These are phyloP conservation scores for Astreopora myriophthalma DNA, from an alignment of 64 coral and sea anemone genomes.

Conservation along the genomic window DNA sequence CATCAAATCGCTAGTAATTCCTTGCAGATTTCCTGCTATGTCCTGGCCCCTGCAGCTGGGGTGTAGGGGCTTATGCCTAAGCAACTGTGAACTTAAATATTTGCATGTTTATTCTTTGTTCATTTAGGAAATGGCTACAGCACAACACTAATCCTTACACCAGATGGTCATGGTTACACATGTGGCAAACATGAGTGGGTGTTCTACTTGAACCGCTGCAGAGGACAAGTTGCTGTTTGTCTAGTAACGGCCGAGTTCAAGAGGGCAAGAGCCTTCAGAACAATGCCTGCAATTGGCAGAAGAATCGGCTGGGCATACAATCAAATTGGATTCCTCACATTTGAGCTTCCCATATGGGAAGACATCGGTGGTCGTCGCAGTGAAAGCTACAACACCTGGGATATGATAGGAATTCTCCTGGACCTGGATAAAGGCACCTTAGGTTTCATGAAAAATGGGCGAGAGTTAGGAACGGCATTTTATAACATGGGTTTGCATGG, in stretches of 20 bases:
- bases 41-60: too few species aligned
- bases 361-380: constrained; percentile 28
- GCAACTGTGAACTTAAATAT: too few species aligned
- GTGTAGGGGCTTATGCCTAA: too few species aligned
- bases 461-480: constrained; percentile 72
- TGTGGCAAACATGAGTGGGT: constrained; percentile 89
- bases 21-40: too few species aligned
- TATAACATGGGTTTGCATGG: constrained; percentile 59
- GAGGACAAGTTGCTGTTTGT: constrained; percentile 88
- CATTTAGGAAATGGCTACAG: constrained; percentile 74
- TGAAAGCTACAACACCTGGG: constrained; percentile 73
- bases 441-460: constrained; percentile 81
- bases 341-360: constrained; percentile 88
- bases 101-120: neutral
- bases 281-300: constrained; percentile 69
- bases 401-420: constrained; percentile 82
- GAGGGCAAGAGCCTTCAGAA: constrained; percentile 47
- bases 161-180: constrained; percentile 79
- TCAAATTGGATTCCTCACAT: constrained; percentile 81
- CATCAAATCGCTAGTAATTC: too few species aligned
- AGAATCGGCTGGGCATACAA: constrained; percentile 82
- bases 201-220: constrained; percentile 88
- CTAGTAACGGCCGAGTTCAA: constrained; percentile 82
- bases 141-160: constrained; percentile 84
- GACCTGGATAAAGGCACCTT: constrained; percentile 87